Evolutionary conservation across 2,888 invertebrate genomes (phyloP).

Genomic region (Erynnis tages): DNA sequence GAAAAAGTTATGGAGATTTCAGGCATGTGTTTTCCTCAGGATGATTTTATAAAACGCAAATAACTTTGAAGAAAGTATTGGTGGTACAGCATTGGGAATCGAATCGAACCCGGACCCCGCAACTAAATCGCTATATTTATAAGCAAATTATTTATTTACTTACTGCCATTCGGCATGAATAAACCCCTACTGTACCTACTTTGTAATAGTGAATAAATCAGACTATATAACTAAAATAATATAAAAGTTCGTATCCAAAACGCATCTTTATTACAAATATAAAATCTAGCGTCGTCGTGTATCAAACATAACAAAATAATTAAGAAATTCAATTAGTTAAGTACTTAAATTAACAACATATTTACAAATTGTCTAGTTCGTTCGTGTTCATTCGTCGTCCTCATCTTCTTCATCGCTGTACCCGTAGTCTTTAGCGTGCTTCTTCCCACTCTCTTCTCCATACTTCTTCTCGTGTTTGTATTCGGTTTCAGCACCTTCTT

Average conservation of each 20-base stretch:
- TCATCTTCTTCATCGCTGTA: constrained; percentile 61
- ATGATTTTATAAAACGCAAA: no score
- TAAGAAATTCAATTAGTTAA: constrained; percentile 44
- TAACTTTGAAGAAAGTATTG: no score
- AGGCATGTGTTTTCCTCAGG: no score
- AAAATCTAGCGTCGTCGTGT: constrained; percentile 54
- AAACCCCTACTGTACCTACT: no score
- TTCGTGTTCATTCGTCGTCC: constrained; percentile 40
- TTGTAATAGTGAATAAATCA: no score
- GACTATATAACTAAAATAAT: not conserved
- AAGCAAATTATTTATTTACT: no score
- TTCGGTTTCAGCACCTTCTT: constrained; percentile 80
- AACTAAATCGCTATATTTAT: no score
- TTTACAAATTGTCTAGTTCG: constrained; percentile 45
- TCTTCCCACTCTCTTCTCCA: constrained; percentile 75
- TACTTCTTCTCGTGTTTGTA: constrained; percentile 78
- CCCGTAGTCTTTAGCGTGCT: constrained; percentile 69
- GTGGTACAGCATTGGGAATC: no score
- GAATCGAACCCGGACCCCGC: no score
- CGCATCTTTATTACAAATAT: constrained; percentile 51
- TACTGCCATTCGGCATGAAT: no score
- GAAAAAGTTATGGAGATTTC: no score
- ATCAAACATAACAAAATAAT: constrained; percentile 74
- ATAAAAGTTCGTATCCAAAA: constrained; percentile 12
- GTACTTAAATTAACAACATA: constrained; percentile 45